A percentile compares a stretch with the other conserved stretches of the same genome.
These are phyloP conservation scores for Danaus plexippus DNA, from an alignment of 1,140 invertebrate genomes.

Conservation along the genomic window DNA sequence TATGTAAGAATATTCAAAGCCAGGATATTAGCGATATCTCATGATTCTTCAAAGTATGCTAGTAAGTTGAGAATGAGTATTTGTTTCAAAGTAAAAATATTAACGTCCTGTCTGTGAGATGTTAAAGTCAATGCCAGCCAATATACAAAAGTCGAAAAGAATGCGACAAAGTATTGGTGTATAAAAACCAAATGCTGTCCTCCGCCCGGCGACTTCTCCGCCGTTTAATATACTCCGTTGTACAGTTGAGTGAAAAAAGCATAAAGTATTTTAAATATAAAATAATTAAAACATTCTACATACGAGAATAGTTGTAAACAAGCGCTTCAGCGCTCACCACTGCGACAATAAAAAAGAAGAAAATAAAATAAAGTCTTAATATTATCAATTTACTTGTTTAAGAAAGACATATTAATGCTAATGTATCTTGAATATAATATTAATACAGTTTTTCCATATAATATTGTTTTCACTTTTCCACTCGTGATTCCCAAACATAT, in stretches of 20 bases:
- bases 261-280: constrained; percentile 7
- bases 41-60: no score
- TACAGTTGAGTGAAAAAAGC: constrained; percentile 24
- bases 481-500: constrained; percentile 43
- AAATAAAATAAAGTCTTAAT: no score
- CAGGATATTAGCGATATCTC: no score
- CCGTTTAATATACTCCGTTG: constrained; percentile 65
- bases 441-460: background rate
- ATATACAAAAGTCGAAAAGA: constrained; percentile 68
- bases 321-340: no score
- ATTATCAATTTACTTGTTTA: no score
- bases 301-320: no score
- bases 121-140: constrained; percentile 30
- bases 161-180: constrained; percentile 70
- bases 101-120: constrained; percentile 24
- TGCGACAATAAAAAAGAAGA: no score
- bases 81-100: no score
- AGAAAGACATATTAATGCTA: no score
- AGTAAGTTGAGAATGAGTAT: no score
- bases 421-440: no score
- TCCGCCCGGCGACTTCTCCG: constrained; percentile 47
- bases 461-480: constrained; percentile 32
- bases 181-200: constrained; percentile 69
- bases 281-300: background rate
- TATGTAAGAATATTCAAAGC: no score